Base-by-base conservation (phyloP, 2,797 vertebrate species). In the Centropyge bicolor region DNA sequence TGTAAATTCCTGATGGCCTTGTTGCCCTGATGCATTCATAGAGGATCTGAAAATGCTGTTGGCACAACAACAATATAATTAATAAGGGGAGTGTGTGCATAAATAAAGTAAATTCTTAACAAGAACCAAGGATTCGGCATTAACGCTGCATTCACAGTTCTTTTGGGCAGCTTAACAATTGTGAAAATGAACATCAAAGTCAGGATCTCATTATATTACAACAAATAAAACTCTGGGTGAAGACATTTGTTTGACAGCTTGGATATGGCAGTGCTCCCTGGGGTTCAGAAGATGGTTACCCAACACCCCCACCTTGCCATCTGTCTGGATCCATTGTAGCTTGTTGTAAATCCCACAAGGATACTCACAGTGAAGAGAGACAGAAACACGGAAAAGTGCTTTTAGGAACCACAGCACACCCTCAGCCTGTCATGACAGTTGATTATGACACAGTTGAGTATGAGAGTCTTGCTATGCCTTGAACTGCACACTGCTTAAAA, bases 321-420 rank as follows among this genome's bases (percentile, higher is more conserved):
- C 93, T 95, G 93, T 94, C 92, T 84, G 80, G 74, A 88, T 83
- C 88, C 86, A 91, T 91, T 92, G 90, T 89, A 91, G 91, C 86
- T 89, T 65, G 62, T 80, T 89, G 88, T 88, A 81, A 88, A 84
- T 88, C 90, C 92, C 86, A 87, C 72, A 85, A 85, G 91, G 87
- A 89, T 77, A 82, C 81, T 72, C 81, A 62, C 56, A 72, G 84
- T 7, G 74, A 73, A 74, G 77, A 89, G 80, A 90, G 87, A 89
- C 87, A 84, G 89, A 90, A 92, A 95, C 89, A 94, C 43, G 74
- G 86, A 87, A 91, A 93, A 93, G 78, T 90, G 90, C 93, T 94
- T 93, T 94, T 76, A 81, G 86, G 91, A 92, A 86, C 72, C 77
- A 31, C 74, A 31, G 80, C 55, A 67, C 63, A 85, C 57, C 81